These are phyloP conservation scores for Sinocyclocheilus rhinocerous DNA, from an alignment of 2,113 vertebrate genomes.

Conservation along the genomic window DNA sequence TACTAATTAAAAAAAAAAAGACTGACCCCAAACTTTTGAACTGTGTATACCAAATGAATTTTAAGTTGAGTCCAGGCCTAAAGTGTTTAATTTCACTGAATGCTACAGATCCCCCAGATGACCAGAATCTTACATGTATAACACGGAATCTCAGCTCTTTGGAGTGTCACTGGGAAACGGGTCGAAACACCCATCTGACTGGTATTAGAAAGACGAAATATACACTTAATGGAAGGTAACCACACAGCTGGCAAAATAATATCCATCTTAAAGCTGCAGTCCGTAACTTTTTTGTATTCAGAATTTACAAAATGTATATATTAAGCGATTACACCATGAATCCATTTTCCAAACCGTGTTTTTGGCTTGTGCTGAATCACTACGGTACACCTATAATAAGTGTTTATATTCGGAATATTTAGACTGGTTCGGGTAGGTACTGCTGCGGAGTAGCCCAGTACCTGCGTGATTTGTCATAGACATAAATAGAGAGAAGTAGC, in stretches of 20 bases:
- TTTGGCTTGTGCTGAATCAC: too few relatives aligned
- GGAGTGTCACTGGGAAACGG: slow-evolving; percentile 64
- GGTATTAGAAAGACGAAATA: accelerated
- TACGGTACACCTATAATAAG: too few relatives aligned
- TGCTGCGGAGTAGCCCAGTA: too few relatives aligned
- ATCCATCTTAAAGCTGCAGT: not conserved
- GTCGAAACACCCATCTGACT: not conserved
- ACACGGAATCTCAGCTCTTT: slow-evolving; percentile 66
- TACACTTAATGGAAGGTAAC: slow-evolving; percentile 65
- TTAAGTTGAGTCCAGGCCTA: not conserved
- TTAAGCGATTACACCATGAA: too few relatives aligned
- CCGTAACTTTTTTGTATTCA: too few relatives aligned
- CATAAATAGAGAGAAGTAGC: too few relatives aligned
- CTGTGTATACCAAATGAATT: not conserved
- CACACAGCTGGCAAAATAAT: not conserved
- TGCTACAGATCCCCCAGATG: slow-evolving; percentile 64
- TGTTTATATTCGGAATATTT: too few relatives aligned
- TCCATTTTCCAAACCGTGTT: too few relatives aligned
- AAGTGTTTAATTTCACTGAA: not conserved
- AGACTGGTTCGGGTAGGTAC: too few relatives aligned
- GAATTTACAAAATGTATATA: too few relatives aligned
- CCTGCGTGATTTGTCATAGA: too few relatives aligned
- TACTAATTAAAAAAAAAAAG: not conserved
- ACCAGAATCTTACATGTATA: slow-evolving; percentile 65
- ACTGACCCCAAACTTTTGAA: not conserved